Percentiles rank a stretch among this genome's conserved stretches.
Evolutionary conservation across 2,888 invertebrate genomes (phyloP).

Genomic region (Ophraella communa): DNA sequence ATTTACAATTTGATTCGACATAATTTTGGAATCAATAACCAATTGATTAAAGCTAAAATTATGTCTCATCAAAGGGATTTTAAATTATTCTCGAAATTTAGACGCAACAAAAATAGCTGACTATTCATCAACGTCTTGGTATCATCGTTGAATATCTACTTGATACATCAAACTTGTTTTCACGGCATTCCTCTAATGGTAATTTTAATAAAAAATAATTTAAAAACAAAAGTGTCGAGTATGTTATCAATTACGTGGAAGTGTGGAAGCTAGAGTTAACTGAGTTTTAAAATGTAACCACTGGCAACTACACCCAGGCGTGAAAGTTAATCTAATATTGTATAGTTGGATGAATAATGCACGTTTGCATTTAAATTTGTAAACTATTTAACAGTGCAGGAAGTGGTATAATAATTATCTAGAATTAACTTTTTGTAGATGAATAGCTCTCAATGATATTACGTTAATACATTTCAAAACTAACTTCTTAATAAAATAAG

Average conservation of each 20-base stretch:
- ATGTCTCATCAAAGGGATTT: too few species aligned
- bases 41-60: too few species aligned
- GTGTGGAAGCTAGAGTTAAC: background rate
- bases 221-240: background rate
- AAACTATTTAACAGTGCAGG: background rate
- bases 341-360: background rate
- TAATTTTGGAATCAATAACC: too few species aligned
- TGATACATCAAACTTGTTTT: too few species aligned
- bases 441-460: background rate
- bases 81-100: too few species aligned
- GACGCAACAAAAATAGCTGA: too few species aligned
- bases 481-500: too few species aligned
- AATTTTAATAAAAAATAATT: too few species aligned
- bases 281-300: background rate
- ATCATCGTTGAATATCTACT: too few species aligned
- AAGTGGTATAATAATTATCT: background rate
- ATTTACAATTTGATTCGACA: too few species aligned
- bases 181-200: too few species aligned
- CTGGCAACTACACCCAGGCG: background rate
- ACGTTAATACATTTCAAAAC: background rate
- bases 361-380: background rate
- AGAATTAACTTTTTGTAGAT: background rate
- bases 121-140: too few species aligned
- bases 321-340: background rate
- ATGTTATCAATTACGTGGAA: background rate